A percentile compares a stretch with the other conserved stretches of the same genome.
phyloP scores from a whole-genome alignment of 2,797 vertebrate genomes.

The Heliangelus exortis region DNA sequence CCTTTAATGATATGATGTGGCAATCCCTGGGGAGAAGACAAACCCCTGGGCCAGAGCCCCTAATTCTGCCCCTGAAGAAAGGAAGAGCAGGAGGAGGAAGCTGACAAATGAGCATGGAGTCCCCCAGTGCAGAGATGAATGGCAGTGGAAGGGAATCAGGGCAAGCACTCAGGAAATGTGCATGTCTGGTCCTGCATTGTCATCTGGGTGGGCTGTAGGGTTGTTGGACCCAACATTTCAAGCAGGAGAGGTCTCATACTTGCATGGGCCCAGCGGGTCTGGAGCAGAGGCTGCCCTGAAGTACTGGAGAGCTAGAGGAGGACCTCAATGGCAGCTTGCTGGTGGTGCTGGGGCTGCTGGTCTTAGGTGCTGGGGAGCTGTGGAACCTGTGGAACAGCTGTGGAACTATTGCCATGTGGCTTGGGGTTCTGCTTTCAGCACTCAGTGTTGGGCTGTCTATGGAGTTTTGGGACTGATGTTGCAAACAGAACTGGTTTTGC shows the following conservation, averaged over 20 bases:
- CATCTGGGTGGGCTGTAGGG: background rate
- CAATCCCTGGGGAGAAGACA: too few relatives aligned
- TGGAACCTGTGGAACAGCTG: too few relatives aligned
- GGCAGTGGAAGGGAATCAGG: background rate
- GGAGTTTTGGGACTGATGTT: too few relatives aligned
- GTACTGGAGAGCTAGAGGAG: background rate
- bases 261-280: background rate
- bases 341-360: background rate
- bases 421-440: too few relatives aligned
- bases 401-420: too few relatives aligned
- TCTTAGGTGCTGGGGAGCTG: background rate
- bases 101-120: background rate
- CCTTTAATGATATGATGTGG: background rate
- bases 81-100: background rate
- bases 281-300: background rate
- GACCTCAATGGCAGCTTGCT: background rate
- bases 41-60: background rate
- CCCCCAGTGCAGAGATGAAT: too few relatives aligned
- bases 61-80: background rate
- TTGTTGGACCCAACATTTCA: too few relatives aligned
- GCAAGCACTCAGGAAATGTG: background rate
- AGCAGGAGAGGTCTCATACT: too few relatives aligned
- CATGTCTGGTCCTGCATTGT: rapidly evolving
- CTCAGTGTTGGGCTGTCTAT: too few relatives aligned
- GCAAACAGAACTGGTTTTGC: too few relatives aligned